phyloP scores from a whole-genome alignment of 1,140 invertebrate genomes.

The Drosophila nikananu region DNA sequence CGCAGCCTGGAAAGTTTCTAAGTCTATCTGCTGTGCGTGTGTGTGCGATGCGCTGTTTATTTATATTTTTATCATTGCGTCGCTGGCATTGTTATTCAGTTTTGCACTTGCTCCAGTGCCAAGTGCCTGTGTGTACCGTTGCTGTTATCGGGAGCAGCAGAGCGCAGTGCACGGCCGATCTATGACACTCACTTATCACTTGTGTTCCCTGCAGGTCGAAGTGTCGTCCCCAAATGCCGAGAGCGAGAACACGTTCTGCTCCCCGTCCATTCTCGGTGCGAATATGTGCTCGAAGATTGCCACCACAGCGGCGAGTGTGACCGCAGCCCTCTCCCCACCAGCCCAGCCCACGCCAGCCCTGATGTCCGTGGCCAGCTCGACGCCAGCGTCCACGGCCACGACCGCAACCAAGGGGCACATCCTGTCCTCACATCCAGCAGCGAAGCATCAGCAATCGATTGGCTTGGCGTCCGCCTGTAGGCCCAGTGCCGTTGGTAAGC shows the following conservation, averaged over 20 bases:
- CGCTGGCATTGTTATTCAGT: constrained; percentile 68
- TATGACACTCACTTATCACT: neutral
- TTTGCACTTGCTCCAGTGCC: constrained; percentile 56
- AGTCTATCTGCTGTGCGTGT: constrained; percentile 15
- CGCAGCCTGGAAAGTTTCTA: constrained; percentile 58
- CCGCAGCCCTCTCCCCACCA: constrained; percentile 70
- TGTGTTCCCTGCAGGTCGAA: constrained; percentile 68
- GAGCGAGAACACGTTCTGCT: constrained; percentile 84
- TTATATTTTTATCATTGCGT: constrained; percentile 71
- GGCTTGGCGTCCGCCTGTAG: neutral
- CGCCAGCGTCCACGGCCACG: constrained; percentile 15
- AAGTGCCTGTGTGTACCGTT: constrained; percentile 50
- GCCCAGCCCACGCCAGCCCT: constrained; percentile 52
- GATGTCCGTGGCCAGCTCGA: constrained; percentile 46
- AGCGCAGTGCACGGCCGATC: neutral
- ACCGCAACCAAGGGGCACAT: neutral
- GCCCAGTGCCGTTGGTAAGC: constrained; percentile 45
- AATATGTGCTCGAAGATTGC: constrained; percentile 85
- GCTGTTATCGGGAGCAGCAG: constrained; percentile 54
- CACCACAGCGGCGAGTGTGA: constrained; percentile 78
- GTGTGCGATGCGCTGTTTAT: constrained; percentile 38
- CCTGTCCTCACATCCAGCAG: neutral
- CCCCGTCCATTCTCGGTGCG: constrained; percentile 82
- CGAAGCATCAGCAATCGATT: constrained; percentile 24
- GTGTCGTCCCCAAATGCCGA: constrained; percentile 89